Evolutionary conservation across 2,888 invertebrate genomes (phyloP).

Genomic region (Amiota communis): DNA sequence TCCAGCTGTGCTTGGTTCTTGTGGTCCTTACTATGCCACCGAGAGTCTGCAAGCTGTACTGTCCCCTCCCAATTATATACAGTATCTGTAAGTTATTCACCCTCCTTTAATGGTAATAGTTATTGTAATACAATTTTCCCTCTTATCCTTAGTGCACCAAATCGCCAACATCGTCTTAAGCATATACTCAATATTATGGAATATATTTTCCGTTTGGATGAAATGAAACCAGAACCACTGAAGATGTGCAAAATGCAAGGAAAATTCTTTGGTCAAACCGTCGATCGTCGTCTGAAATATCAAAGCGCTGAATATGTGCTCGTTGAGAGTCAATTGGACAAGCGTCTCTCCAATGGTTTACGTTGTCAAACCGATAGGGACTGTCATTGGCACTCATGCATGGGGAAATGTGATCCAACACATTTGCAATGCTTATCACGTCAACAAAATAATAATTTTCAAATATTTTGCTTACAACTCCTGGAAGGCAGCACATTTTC

Average conservation of each 20-base stretch:
- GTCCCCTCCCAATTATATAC: slow-evolving; percentile 63
- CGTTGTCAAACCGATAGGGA: slow-evolving; percentile 63
- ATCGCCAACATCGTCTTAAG: slow-evolving; percentile 68
- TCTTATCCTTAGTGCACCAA: slow-evolving; percentile 54
- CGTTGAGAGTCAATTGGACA: slow-evolving; percentile 69
- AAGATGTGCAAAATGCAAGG: slow-evolving; percentile 70
- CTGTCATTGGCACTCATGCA: slow-evolving; percentile 65
- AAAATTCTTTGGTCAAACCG: slow-evolving; percentile 67
- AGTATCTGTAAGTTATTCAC: slow-evolving; percentile 62
- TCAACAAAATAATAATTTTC: slow-evolving; percentile 71
- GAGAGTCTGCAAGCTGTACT: slow-evolving; percentile 67
- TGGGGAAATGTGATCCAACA: slow-evolving; percentile 66
- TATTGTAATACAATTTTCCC: background rate
- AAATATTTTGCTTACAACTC: slow-evolving; percentile 69
- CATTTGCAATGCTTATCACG: slow-evolving; percentile 61
- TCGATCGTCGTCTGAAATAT: slow-evolving; percentile 67
- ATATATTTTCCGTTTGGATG: slow-evolving; percentile 69
- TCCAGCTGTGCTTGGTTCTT: slow-evolving; percentile 69
- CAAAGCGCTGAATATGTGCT: slow-evolving; percentile 68
- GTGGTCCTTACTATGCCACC: slow-evolving; percentile 71
- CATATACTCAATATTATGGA: slow-evolving; percentile 70
- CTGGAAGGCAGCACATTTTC: slow-evolving; percentile 66
- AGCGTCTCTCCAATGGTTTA: slow-evolving; percentile 64
- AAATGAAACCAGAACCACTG: slow-evolving; percentile 71
- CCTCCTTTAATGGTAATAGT: too few species aligned